Percentiles rank a stretch among this genome's conserved stretches.
phyloP scores from a whole-genome alignment of 2,797 vertebrate species.

The Parauchenoglanis punctatus region DNA sequence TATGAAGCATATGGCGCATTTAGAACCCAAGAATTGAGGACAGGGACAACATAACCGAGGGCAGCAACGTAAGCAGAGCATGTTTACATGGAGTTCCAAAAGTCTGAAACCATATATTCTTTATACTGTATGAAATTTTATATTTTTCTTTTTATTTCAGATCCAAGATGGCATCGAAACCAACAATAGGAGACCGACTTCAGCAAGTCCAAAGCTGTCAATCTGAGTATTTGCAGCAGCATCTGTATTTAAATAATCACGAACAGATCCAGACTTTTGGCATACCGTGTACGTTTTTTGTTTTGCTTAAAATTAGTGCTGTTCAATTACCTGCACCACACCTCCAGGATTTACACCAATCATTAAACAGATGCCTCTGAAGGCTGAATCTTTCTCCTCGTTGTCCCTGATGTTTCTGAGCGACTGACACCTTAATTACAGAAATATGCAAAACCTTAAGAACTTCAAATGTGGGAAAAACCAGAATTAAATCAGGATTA shows the following conservation, averaged over 20 bases:
- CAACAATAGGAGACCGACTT: too few species aligned
- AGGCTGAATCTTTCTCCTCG: slow-evolving; percentile 94
- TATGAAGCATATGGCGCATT: neutral
- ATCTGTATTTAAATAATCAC: too few species aligned
- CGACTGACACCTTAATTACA: slow-evolving; percentile 84
- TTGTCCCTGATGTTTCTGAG: slow-evolving; percentile 94
- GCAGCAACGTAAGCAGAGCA: neutral
- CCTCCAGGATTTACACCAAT: slow-evolving; percentile 94
- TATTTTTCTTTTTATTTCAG: too few species aligned
- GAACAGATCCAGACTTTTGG: too few species aligned
- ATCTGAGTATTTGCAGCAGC: too few species aligned
- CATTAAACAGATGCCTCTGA: slow-evolving; percentile 96
- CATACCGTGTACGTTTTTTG: neutral
- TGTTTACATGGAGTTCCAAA: too few species aligned
- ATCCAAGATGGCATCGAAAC: too few species aligned
- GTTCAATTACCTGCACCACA: slow-evolving; percentile 86
- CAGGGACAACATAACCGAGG: too few species aligned
- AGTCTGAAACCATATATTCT: too few species aligned
- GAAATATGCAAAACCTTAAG: neutral
- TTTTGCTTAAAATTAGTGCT: neutral
- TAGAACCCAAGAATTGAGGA: neutral
- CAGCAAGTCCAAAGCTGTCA: too few species aligned
- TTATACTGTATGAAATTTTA: too few species aligned
- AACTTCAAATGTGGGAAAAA: neutral
- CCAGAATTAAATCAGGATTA: too few species aligned